Evolutionary conservation across 2,113 vertebrate species (phyloP).

Genomic region (Microcebus tavaratra): DNA sequence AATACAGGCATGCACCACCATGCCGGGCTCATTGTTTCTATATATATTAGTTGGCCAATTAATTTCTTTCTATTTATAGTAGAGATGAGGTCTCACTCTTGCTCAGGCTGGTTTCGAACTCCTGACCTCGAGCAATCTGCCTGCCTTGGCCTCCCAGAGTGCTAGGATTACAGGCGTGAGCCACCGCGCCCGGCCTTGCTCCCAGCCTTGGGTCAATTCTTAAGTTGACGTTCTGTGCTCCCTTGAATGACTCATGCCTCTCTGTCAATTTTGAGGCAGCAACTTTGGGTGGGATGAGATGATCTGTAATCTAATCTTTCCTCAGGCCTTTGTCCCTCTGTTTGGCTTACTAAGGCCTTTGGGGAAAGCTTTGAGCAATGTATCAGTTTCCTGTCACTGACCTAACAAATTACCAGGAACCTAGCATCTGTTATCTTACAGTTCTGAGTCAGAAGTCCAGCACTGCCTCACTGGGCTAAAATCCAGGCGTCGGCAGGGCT

Average conservation of each 20-base stretch:
- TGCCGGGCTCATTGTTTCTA: too few relatives aligned
- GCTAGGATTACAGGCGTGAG: too few relatives aligned
- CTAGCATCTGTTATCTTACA: neutral
- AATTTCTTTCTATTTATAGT: too few relatives aligned
- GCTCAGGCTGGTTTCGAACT: too few relatives aligned
- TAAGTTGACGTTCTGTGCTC: neutral
- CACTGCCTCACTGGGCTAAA: neutral
- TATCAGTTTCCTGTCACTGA: neutral
- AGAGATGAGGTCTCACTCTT: too few relatives aligned
- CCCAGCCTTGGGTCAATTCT: neutral
- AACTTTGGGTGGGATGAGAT: neutral
- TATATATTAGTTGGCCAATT: too few relatives aligned
- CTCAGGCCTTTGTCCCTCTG: neutral
- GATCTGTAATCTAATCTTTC: neutral
- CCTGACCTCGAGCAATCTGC: too few relatives aligned
- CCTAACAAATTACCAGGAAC: neutral
- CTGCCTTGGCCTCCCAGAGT: too few relatives aligned
- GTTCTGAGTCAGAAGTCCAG: neutral
- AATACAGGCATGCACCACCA: too few relatives aligned
- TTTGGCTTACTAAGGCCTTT: neutral
- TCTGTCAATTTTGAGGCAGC: neutral
- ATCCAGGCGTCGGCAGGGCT: neutral
- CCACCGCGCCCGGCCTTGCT: too few relatives aligned
- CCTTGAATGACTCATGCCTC: neutral
- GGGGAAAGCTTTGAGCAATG: neutral